Evolutionary conservation across 2,888 invertebrate species (phyloP).

Genomic region (Ephialtes manifestator): DNA sequence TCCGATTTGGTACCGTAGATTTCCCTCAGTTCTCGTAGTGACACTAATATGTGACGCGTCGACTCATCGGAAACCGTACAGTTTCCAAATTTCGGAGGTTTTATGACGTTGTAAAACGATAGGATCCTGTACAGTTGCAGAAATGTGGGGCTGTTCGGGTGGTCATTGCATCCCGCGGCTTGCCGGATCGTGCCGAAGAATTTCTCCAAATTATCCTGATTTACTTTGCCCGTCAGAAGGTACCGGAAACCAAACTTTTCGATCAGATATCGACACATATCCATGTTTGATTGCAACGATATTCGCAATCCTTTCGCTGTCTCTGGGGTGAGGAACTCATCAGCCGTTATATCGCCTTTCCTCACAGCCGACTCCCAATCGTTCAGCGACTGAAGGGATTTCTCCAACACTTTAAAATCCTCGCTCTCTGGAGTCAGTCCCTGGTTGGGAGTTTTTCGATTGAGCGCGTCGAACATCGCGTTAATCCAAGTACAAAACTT

Average conservation of each 20-base stretch:
- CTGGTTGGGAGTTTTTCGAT: slow-evolving; percentile 18
- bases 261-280: slow-evolving; percentile 45
- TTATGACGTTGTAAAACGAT: slow-evolving; percentile 52
- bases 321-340: slow-evolving; percentile 40
- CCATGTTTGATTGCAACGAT: slow-evolving; percentile 41
- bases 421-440: background rate
- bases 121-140: slow-evolving; percentile 69
- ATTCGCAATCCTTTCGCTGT: slow-evolving; percentile 46
- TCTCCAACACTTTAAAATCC: slow-evolving; percentile 26
- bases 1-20: slow-evolving; percentile 27
- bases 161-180: slow-evolving; percentile 55
- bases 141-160: slow-evolving; percentile 65
- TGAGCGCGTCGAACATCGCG: slow-evolving; percentile 33
- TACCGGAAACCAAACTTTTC: slow-evolving; percentile 34
- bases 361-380: slow-evolving; percentile 31
- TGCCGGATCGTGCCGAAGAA: slow-evolving; percentile 59
- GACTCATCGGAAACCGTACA: slow-evolving; percentile 59
- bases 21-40: slow-evolving; percentile 59
- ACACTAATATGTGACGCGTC: slow-evolving; percentile 24
- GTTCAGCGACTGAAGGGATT: slow-evolving; percentile 46
- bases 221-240: slow-evolving; percentile 49
- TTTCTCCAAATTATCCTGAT: slow-evolving; percentile 56
- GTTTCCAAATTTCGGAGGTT: slow-evolving; percentile 68
- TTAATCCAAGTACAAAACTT: slow-evolving; percentile 53
- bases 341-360: slow-evolving; percentile 25